Percentiles rank a stretch among this genome's conserved stretches.
phyloP scores from a whole-genome alignment of 2,888 invertebrate species.

The Campoletis raptor region DNA sequence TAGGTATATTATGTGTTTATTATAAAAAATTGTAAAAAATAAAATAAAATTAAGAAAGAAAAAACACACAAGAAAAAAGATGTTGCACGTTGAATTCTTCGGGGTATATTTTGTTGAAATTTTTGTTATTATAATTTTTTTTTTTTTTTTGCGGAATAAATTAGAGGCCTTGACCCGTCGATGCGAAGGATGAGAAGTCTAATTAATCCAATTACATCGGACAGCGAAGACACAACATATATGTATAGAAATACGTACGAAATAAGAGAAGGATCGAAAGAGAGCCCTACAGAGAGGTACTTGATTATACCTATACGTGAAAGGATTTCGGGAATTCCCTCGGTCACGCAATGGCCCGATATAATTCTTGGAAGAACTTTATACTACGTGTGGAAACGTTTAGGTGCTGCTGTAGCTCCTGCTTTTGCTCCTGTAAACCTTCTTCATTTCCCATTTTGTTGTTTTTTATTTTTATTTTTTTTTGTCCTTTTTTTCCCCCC shows the following conservation, averaged over 20 bases:
- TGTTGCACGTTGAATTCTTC: constrained; percentile 53
- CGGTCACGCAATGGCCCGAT: constrained; percentile 81
- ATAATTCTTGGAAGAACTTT: constrained; percentile 81
- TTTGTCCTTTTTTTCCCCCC: background rate
- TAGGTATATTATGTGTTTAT: constrained; percentile 17
- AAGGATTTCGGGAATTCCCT: constrained; percentile 77
- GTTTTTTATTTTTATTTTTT: too few relatives aligned
- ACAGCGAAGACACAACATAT: constrained; percentile 62
- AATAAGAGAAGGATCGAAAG: constrained; percentile 66
- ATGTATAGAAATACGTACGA: constrained; percentile 32
- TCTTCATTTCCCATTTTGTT: background rate
- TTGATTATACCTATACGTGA: constrained; percentile 76
- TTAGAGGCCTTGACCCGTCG: constrained; percentile 72
- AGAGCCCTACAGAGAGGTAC: constrained; percentile 69
- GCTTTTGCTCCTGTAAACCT: constrained; percentile 40
- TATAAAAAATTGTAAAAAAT: background rate
- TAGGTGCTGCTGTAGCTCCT: constrained; percentile 43
- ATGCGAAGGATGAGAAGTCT: constrained; percentile 72
- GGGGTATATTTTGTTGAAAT: constrained; percentile 58
- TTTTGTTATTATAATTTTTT: background rate
- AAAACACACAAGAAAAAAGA: background rate
- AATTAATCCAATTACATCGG: constrained; percentile 82
- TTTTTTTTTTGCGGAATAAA: constrained; percentile 54
- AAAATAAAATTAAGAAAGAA: too few relatives aligned
- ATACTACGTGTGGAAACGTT: constrained; percentile 68